Percentiles rank a stretch among this genome's conserved stretches.
These are phyloP conservation scores for Caretta caretta DNA, from an alignment of 2,113 vertebrate species.

Conservation along the genomic window DNA sequence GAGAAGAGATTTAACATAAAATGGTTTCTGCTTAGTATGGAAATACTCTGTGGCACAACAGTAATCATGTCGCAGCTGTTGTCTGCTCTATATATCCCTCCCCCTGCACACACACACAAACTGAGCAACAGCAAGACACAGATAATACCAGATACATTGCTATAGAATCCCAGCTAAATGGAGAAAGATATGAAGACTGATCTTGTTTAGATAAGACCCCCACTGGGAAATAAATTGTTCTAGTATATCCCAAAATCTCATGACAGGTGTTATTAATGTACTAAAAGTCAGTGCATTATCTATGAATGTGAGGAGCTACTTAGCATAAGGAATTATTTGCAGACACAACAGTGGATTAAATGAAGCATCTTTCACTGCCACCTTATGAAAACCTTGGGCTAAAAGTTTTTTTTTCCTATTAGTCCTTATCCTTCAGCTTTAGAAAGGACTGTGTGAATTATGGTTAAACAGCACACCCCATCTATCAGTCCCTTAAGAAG, in stretches of 20 bases:
- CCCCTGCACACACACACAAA: background rate
- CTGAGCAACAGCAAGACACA: constrained; percentile 23
- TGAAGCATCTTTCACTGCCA: background rate
- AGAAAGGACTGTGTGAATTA: background rate
- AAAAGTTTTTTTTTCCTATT: background rate
- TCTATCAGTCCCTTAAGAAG: background rate
- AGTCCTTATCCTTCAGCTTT: background rate
- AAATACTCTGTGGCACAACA: background rate
- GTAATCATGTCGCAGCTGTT: fast-evolving
- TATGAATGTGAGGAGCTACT: constrained; percentile 22
- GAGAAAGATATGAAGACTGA: constrained; percentile 56
- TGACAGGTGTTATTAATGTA: constrained; percentile 53
- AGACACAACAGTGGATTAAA: background rate
- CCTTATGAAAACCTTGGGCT: background rate
- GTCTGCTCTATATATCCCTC: background rate
- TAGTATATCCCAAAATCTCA: constrained; percentile 37
- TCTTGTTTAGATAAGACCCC: constrained; percentile 71
- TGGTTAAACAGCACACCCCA: background rate
- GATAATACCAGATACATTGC: constrained; percentile 10
- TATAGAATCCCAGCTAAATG: constrained; percentile 18
- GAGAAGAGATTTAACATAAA: background rate
- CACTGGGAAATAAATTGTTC: constrained; percentile 60
- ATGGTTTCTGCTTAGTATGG: background rate
- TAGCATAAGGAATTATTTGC: constrained; percentile 43
- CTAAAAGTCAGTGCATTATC: constrained; percentile 6